Evolutionary conservation across 2,113 vertebrate species (phyloP), one percentile per base, ranked within the genome.

Genomic region (Galemys pyrenaicus): DNA sequence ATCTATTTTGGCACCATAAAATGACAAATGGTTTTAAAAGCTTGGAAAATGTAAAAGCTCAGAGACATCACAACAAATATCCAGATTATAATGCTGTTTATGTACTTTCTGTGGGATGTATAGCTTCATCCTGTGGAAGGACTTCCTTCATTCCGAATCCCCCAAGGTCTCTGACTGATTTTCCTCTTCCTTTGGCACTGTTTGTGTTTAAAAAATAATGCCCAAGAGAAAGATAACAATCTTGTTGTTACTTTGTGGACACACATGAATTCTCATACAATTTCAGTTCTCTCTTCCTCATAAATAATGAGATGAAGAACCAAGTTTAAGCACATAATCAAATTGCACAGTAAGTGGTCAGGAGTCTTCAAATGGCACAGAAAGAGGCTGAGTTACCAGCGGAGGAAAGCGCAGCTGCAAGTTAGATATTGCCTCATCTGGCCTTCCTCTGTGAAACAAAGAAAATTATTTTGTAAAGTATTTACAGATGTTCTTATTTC

Each of bases 381-480:
- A 95, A 92, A 95, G 77, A 65, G 79, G 92, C 90, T 92, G 87
- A 95, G 81, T 93, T 97, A 62, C 51, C 91, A 79, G 84, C 12
- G 81, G 64, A 97, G 95, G 92, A 26, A 97, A 74, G n/a, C 19
- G 1, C 79, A 91, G 71, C 90, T 95, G 96, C 95, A 95, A 86
- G 70, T 44, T 93, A 91, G 94, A 74, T 94, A 26, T 94, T n/a
- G 24, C 80, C 74, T 95, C 82, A 96, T 95, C 80, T 91, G 94
- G 94, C 85, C 35, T 97, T 96, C 92, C 71, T 91, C 68, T 91
- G 65, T 87, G 87, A 74, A 97, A 98, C 94, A 98, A 97, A 97
- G 89, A 58, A 96, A 97, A 96, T 95, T 67, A 89, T 95, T 96
- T 92, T 96, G 74, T 44, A 96, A 96, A 97, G 93, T 71, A 37